These are phyloP conservation scores for Lordiphosa fenestrarum DNA, from an alignment of 2,888 invertebrate genomes.

Conservation along the genomic window DNA sequence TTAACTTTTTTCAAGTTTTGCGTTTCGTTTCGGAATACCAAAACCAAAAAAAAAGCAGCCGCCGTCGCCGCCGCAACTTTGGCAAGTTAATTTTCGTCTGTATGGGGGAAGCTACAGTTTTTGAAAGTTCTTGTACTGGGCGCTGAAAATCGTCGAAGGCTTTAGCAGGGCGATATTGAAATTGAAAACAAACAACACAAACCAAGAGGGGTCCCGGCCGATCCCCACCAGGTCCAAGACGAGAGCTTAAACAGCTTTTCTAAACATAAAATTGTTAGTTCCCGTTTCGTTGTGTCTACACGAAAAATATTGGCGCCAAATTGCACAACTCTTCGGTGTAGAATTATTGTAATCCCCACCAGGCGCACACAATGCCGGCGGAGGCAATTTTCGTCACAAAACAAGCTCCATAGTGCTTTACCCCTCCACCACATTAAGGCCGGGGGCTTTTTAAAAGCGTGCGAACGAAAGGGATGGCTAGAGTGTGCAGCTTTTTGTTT, in stretches of 20 bases:
- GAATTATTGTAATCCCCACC: constrained; percentile 79
- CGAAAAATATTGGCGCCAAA: constrained; percentile 37
- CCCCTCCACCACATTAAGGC: constrained; percentile 6
- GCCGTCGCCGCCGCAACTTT: constrained; percentile 51
- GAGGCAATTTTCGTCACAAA: constrained; percentile 7
- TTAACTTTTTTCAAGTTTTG: constrained; percentile 72
- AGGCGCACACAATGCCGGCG: constrained; percentile 67
- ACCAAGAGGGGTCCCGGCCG: constrained; percentile 8
- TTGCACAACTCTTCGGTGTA: constrained; percentile 78
- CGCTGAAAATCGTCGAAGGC: constrained; percentile 77
- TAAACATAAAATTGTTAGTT: neutral
- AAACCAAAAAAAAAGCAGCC: constrained; percentile 30
- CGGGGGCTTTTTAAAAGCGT: constrained; percentile 1
- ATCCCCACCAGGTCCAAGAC: constrained; percentile 38
- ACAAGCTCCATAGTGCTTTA: constrained; percentile 56
- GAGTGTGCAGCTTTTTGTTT: constrained; percentile 26
- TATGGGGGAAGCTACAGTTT: constrained; percentile 76
- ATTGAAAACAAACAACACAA: constrained; percentile 38
- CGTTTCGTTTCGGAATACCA: constrained; percentile 57
- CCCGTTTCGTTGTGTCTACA: constrained; percentile 52
- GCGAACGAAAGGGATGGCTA: constrained; percentile 39
- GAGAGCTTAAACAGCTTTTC: constrained; percentile 68
- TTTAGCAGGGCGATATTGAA: constrained; percentile 76
- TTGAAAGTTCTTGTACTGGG: constrained; percentile 79
- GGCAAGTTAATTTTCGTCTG: constrained; percentile 61